phyloP scores from a whole-genome alignment of 1,140 invertebrate species.

The Trissolcus basalis region DNA sequence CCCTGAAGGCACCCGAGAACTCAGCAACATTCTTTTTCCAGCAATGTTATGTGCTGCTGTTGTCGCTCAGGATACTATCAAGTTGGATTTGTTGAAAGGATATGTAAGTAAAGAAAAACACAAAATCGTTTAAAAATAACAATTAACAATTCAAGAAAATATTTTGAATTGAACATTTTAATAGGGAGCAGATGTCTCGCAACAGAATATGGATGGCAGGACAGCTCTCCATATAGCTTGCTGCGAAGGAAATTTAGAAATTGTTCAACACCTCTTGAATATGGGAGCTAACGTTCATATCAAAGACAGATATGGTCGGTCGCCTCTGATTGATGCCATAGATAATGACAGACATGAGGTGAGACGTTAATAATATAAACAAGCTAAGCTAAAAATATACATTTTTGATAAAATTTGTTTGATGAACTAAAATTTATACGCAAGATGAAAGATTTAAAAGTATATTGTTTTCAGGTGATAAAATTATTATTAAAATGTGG shows the following conservation, averaged over 20 bases:
- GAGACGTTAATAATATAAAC: slow-evolving; percentile 18
- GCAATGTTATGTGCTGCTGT: slow-evolving; percentile 87
- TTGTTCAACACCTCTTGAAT: slow-evolving; percentile 85
- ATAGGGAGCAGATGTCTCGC: slow-evolving; percentile 85
- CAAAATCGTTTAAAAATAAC: no score
- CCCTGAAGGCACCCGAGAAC: slow-evolving; percentile 81
- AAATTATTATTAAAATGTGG: slow-evolving; percentile 80
- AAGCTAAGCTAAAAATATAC: no score
- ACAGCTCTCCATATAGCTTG: slow-evolving; percentile 90
- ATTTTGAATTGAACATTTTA: slow-evolving; percentile 8
- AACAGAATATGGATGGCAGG: slow-evolving; percentile 85
- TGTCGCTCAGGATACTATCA: slow-evolving; percentile 79
- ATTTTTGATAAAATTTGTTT: no score
- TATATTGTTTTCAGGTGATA: slow-evolving; percentile 75
- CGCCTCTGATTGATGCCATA: slow-evolving; percentile 81
- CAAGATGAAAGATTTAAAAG: no score
- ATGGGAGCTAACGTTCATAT: slow-evolving; percentile 91
- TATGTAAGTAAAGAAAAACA: no score
- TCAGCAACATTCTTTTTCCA: slow-evolving; percentile 86
- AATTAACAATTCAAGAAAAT: no score
- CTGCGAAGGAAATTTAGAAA: slow-evolving; percentile 80
- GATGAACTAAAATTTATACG: no score
- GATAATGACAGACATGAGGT: slow-evolving; percentile 79
- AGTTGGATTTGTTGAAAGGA: slow-evolving; percentile 76
- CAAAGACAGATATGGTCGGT: slow-evolving; percentile 80